Base-by-base conservation (phyloP, 2,113 vertebrate species). In the Gavialis gangeticus region DNA sequence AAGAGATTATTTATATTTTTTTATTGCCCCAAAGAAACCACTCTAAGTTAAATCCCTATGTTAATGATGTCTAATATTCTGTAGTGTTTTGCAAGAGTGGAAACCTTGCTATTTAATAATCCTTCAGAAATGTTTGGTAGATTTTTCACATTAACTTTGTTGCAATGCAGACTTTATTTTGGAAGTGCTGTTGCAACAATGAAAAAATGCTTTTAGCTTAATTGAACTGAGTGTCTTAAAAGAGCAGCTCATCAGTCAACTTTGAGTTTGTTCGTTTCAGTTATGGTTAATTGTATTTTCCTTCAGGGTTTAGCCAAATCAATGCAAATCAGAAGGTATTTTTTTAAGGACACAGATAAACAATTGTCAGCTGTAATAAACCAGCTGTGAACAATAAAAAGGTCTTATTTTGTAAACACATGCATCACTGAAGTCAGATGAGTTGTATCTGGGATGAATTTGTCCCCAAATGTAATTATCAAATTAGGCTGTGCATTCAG, bases 201-300 rank as follows among this genome's bases (percentile, higher is more conserved):
- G 77, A 94, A 87, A 82, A 77, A 95, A 97, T 94, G 98, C 97
- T 98, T 98, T 98, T 97, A 98, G 95, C 80, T 89, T 98, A 97
- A 98, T 97, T 98, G 97, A 97, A 94, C 90, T 3, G 69, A 93
- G 56, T 78, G 37, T 95, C 95, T 97, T 96, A 93, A 96, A 97
- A 82, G 87, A 94, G 93, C 92, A 93, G 89, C 94, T 97, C 92
- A 94, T 97, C 95, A 77, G 95, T 97, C 97, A 97, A 90, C 95
- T 97, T 96, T 91, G 78, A 82, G 89, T 88, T 76, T 92, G 91
- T 91, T 96, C 82, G 91, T 94, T 84, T 95, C 84, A 22, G 92
- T 95, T 96, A 82, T 91, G 93, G 80, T 93, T 97, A 93, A 96
- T 97, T 93, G 82, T 97, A 84, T 95, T 97, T 97, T 93, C 85